These are phyloP conservation scores for Gryllus longicercus DNA, from an alignment of 2,888 invertebrate genomes.

Conservation along the genomic window DNA sequence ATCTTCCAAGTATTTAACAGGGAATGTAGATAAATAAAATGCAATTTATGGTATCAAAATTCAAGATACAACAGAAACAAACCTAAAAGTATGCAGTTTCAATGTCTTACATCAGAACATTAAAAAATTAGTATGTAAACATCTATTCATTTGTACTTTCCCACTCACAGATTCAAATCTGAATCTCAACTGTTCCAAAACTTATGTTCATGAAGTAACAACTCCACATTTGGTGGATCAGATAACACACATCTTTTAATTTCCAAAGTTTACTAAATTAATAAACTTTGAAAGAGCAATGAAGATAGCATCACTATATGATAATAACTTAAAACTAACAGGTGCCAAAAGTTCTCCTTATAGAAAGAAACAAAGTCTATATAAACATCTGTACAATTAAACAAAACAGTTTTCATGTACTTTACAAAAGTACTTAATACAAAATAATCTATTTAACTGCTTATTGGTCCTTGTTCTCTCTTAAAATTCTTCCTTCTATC, in stretches of 20 bases:
- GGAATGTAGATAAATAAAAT: neutral
- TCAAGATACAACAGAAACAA: neutral
- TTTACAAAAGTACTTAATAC: conserved; percentile 24
- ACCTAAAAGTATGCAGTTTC: neutral
- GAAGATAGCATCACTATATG: neutral
- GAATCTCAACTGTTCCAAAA: neutral
- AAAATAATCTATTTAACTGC: conserved; percentile 20
- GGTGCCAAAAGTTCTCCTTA: conserved; percentile 17
- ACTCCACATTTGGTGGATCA: neutral
- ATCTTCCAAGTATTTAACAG: neutral
- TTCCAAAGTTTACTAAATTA: neutral
- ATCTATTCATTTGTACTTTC: neutral
- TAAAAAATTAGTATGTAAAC: conserved; percentile 2
- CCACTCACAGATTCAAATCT: neutral
- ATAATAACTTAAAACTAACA: conserved; percentile 17
- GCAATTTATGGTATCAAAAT: neutral
- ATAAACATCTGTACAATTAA: conserved; percentile 19
- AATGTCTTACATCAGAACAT: neutral
- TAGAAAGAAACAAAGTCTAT: conserved; percentile 2
- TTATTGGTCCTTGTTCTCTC: conserved; percentile 20
- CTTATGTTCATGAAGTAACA: neutral
- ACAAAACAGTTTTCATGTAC: conserved; percentile 17
- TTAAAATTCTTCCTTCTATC: conserved; percentile 20
- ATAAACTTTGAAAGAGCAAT: neutral
- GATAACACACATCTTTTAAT: neutral